Evolutionary conservation across 2,888 invertebrate genomes (phyloP).

Genomic region (Mesoligia furuncula): DNA sequence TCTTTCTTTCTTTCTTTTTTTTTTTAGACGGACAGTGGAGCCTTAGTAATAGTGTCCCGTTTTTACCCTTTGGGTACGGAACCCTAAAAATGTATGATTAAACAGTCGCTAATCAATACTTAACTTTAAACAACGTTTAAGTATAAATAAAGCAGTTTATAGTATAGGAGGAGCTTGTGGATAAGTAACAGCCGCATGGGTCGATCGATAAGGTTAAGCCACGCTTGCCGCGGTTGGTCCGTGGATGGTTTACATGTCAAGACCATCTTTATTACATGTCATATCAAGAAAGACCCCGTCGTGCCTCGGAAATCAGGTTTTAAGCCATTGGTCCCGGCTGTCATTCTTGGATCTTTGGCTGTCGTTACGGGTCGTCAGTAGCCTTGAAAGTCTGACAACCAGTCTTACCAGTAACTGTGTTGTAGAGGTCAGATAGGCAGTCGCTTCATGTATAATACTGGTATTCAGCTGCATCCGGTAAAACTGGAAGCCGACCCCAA

Average conservation of each 20-base stretch:
- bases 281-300: not conserved
- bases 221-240: not conserved
- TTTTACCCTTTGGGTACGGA: too few relatives aligned
- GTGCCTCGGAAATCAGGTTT: not conserved
- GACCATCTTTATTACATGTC: not conserved
- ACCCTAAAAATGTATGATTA: too few relatives aligned
- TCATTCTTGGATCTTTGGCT: not conserved
- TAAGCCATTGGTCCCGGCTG: not conserved
- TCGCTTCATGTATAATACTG: not conserved
- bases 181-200: not conserved
- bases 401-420: not conserved
- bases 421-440: not conserved
- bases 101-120: too few relatives aligned
- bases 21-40: too few relatives aligned
- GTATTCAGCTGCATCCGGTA: not conserved
- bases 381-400: not conserved
- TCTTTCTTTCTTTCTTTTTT: too few relatives aligned
- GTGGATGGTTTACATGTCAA: not conserved
- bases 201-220: not conserved
- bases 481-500: not conserved
- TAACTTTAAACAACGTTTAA: too few relatives aligned
- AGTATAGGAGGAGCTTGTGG: not conserved
- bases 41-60: too few relatives aligned
- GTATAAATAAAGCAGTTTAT: too few relatives aligned
- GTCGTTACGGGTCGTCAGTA: not conserved